Evolutionary conservation across 2,888 invertebrate genomes (phyloP), one percentile per base, ranked within the genome.

Genomic region (Hirtodrosophila histrioides): DNA sequence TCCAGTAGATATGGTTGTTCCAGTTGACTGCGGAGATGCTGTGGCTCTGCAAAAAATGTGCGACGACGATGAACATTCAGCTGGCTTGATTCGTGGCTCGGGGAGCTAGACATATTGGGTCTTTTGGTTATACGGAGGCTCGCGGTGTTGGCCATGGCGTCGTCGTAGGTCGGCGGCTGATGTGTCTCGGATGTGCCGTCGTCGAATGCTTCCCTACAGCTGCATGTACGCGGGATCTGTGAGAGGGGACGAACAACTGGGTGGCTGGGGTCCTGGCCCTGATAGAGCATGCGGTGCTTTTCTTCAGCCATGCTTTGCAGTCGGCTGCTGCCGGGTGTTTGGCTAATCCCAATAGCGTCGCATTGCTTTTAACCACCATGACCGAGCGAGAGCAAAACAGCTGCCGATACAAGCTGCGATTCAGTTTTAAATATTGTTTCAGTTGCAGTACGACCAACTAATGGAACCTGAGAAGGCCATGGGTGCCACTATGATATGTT

Each of bases 201-300:
- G 53, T 56, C 6, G 29, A 27, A 36, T 24, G 39, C 0, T 27
- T 5, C 24, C 12, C 6, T 17, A 10, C 10, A n/a, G 44, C 12
- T 35, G 11, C 9, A 9, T 10, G 41, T 4, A 3, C 9, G 24
- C 0, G 11, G 27, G 23, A 33, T 23, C 5, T 17, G 35, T 4
- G 67, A 7, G 0, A 27, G 17, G 5, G 36, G 36, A 2, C 27
- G 46, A 35, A 27, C n/a, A 36, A 50, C 45, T 0, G 72, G 46
- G 45, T 46, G 72, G 9, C 66, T 48, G 36, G 75, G 75, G 45
- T 77, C 65, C 35, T 65, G 78, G 39, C 82, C 82, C 50, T 81
- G 78, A 12, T 41, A 77, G 12, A 77, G 70, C 76, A 77, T 81
- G 35, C 69, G 75, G 33, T 77, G 76, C 36, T 81, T 77, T 23